A percentile compares a stretch with the other conserved stretches of the same genome.
These are phyloP conservation scores for Microplitis deprimator DNA, from an alignment of 2,888 invertebrate genomes.

Conservation along the genomic window DNA sequence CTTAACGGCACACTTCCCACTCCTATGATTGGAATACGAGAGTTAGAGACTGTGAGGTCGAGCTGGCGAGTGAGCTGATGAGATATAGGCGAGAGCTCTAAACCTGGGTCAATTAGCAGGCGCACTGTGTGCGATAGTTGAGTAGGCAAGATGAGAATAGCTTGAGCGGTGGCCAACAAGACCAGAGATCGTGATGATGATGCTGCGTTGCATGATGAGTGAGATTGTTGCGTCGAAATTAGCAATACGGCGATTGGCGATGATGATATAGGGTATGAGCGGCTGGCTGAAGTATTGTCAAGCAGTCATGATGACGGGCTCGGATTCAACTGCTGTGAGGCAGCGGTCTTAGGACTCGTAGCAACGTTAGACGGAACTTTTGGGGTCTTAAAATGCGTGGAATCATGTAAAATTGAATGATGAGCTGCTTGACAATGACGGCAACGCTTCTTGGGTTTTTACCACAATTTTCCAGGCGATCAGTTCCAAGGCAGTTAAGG, in stretches of 20 bases:
- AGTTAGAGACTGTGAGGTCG: constrained; percentile 10
- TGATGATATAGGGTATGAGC: too few species aligned
- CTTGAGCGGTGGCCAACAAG: neutral
- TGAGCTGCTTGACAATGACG: constrained; percentile 7
- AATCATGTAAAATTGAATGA: constrained; percentile 35
- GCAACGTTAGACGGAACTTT: neutral
- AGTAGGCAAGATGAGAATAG: neutral
- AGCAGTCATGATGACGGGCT: too few species aligned
- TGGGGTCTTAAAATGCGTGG: neutral
- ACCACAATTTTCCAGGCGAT: neutral
- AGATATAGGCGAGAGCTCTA: constrained; percentile 40
- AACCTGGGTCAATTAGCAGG: constrained; percentile 43
- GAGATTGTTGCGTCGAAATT: too few species aligned
- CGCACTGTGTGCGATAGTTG: constrained; percentile 23
- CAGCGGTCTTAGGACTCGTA: neutral
- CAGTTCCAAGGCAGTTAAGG: constrained; percentile 42
- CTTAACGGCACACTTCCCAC: constrained; percentile 36
- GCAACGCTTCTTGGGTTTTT: neutral
- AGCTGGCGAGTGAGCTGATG: constrained; percentile 27
- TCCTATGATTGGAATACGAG: constrained; percentile 36
- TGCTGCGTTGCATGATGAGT: too few species aligned
- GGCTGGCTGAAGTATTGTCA: too few species aligned
- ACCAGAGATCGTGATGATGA: neutral
- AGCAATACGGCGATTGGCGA: too few species aligned
- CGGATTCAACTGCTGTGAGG: too few species aligned